Base-by-base conservation (phyloP, 2,113 vertebrate genomes). In the Thryonomys swinderianus region DNA sequence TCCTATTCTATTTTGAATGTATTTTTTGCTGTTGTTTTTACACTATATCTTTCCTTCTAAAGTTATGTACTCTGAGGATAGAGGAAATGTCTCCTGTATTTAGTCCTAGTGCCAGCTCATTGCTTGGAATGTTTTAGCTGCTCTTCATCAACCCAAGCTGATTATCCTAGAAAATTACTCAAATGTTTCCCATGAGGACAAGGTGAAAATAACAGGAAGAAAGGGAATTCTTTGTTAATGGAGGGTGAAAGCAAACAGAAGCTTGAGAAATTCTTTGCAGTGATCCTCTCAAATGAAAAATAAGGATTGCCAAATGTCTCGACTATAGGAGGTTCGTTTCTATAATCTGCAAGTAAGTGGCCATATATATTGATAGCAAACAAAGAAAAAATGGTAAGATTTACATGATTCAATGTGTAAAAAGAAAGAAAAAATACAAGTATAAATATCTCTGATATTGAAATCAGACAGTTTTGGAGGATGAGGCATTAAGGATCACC, bases 371-470 rank as follows among this genome's bases (percentile, higher is more conserved):
- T 90, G 57, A 64, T 59, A 90, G 40, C 40, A 42, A 93, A 89
- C 37, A 93, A 96, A 95, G 66, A 81, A 81, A n/a, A 90, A 81
- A 73, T 78, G 18, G 42, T 21, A 83, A n/a, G 85, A 66, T 73
- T 93, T 90, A 83, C 67, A 74, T 55, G 34, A 81, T 66, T 87
- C 18, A 17, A 71, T 90, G 8, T 85, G 23, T 10, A 86, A 91
- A 76, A 90, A 48, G 48, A 61, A 88, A 67, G 23, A 37, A 2
- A 84, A 94, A 92, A 17, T 17, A 42, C 9, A 96, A 45, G 64
- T 85, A 83, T 61, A 91, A 57, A 95, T 81, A 88, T 90, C 87
- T 91, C 51, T 96, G n/a, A 21, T 71, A 95, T 88, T 92, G 92
- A 95, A 95, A 57, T 40, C 37, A 81, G n/a, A 80, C 55, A 80